Percentiles rank a stretch among this genome's conserved stretches.
Evolutionary conservation across 2,797 vertebrate genomes (phyloP).

Genomic region (Cyprinella venusta): DNA sequence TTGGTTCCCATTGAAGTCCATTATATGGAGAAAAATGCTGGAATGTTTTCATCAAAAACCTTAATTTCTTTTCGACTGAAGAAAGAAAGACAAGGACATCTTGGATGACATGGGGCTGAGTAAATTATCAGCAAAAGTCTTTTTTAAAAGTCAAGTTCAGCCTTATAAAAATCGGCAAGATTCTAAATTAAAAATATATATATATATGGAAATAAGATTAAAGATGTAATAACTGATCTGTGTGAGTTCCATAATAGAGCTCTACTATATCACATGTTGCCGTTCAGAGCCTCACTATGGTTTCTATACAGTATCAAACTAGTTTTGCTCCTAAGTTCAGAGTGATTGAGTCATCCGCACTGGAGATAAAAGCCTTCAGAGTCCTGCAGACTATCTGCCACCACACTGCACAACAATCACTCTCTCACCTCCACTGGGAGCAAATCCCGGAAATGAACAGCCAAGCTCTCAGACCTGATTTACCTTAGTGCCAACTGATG

Average conservation of each 20-base stretch:
- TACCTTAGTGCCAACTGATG: conserved; percentile 23
- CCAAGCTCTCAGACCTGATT: conserved; percentile 41
- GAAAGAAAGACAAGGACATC: too few relatives aligned
- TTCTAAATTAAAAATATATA: too few relatives aligned
- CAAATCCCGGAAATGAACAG: conserved; percentile 38
- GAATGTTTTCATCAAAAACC: too few relatives aligned
- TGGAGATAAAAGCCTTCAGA: conserved; percentile 27
- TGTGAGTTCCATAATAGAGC: not conserved
- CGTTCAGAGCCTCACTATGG: not conserved
- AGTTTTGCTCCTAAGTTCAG: not conserved
- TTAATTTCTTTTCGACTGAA: too few relatives aligned
- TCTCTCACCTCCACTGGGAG: conserved; percentile 14
- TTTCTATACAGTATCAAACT: not conserved
- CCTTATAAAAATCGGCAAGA: too few relatives aligned
- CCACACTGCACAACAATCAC: conserved; percentile 31
- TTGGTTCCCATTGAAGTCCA: too few relatives aligned
- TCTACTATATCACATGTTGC: not conserved
- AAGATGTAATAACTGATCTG: not conserved
- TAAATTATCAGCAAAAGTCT: too few relatives aligned
- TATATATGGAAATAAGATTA: conserved; percentile 15
- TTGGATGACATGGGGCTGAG: too few relatives aligned
- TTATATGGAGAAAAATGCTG: too few relatives aligned
- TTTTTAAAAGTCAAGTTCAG: not conserved
- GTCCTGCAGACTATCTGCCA: conserved; percentile 19
- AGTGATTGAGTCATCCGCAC: conserved; percentile 22